phyloP scores from a whole-genome alignment of 2,113 vertebrate species.

The Eurypyga helias region DNA sequence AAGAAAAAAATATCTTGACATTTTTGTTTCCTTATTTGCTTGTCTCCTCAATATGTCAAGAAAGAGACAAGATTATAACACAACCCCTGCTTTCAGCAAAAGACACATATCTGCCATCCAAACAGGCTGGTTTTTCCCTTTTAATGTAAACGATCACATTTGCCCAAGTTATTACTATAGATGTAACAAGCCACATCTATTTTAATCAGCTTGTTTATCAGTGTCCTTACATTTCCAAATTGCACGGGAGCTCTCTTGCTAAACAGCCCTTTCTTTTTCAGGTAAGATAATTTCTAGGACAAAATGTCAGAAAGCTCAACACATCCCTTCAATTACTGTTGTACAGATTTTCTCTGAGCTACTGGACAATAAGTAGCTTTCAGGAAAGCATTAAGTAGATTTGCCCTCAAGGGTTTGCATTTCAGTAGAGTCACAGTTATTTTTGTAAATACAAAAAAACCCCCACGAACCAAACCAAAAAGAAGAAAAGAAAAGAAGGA shows the following conservation, averaged over 20 bases:
- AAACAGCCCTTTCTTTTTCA: constrained; percentile 18
- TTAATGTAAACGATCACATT: neutral
- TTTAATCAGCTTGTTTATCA: constrained; percentile 43
- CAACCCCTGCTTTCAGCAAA: neutral
- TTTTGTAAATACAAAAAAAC: constrained; percentile 66
- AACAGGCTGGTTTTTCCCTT: neutral
- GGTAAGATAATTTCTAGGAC: constrained; percentile 58
- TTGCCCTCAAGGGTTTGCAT: constrained; percentile 73
- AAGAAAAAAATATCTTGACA: neutral
- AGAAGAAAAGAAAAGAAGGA: neutral
- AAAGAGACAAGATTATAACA: constrained; percentile 34
- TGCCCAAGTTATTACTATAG: neutral
- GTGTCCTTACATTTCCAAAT: neutral
- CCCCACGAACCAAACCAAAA: neutral
- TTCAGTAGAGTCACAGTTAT: constrained; percentile 72
- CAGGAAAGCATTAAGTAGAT: constrained; percentile 74
- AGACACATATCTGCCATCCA: neutral
- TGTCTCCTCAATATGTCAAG: constrained; percentile 27
- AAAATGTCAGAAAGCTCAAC: constrained; percentile 35
- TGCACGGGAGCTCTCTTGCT: neutral
- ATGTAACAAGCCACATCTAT: neutral
- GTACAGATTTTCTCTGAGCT: constrained; percentile 66
- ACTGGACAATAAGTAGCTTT: constrained; percentile 72
- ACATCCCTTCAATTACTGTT: constrained; percentile 56
- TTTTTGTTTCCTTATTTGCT: constrained; percentile 55